A percentile compares a stretch with the other conserved stretches of the same genome.
These are phyloP conservation scores for Mizuhopecten yessoensis DNA, from an alignment of 1,140 invertebrate genomes.

Conservation along the genomic window DNA sequence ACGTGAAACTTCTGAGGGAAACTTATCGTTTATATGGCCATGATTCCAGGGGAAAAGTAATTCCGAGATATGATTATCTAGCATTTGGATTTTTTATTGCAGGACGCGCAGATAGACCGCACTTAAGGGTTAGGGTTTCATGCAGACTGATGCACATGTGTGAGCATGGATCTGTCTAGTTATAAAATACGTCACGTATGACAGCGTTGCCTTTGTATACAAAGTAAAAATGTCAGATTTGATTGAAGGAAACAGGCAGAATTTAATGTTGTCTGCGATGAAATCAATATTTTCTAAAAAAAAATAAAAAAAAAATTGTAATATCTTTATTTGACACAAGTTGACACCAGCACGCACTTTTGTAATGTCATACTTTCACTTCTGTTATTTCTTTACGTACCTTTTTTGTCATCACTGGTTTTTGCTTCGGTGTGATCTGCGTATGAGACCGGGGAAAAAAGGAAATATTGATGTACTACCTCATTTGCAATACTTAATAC, in stretches of 20 bases:
- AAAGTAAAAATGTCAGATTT: conserved; percentile 5
- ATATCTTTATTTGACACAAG: too few relatives aligned
- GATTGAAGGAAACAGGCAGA: not conserved
- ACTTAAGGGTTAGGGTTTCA: not conserved
- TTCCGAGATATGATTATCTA: not conserved
- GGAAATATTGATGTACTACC: too few relatives aligned
- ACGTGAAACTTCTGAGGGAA: not conserved
- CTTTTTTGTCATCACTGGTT: too few relatives aligned
- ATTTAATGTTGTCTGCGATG: not conserved
- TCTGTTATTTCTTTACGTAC: too few relatives aligned
- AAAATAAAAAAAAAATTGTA: too few relatives aligned
- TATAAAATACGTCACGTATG: conserved; percentile 4
- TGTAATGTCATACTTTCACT: too few relatives aligned
- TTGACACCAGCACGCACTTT: too few relatives aligned
- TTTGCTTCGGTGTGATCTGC: too few relatives aligned
- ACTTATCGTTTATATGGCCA: conserved; percentile 16
- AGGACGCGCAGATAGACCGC: not conserved
- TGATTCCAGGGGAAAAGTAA: not conserved
- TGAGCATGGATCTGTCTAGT: not conserved
- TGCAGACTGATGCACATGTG: conserved; percentile 19
- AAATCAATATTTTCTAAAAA: not conserved
- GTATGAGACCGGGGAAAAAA: too few relatives aligned
- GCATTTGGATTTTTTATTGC: not conserved
- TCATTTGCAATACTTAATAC: too few relatives aligned
- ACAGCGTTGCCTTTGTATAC: not conserved